Base-by-base conservation (phyloP, 2,113 vertebrate genomes). In the Gadus chalcogrammus region DNA sequence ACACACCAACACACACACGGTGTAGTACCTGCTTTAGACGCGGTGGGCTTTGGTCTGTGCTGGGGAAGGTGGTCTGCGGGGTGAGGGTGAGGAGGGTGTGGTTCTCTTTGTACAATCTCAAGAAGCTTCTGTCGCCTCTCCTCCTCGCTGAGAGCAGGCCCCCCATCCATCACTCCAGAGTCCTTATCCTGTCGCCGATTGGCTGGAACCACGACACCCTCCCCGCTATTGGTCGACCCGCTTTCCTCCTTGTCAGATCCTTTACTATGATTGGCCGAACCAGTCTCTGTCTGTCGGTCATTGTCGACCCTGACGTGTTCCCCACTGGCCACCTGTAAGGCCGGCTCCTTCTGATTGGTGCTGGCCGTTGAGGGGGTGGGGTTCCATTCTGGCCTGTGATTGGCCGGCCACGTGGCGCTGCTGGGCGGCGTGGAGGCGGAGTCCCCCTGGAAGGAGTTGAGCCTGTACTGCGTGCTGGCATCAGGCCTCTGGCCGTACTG, bases 1-100 rank as follows among this genome's bases (percentile, higher is more conserved):
- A 48, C 42, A 48, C 42, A 48, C 42, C 5, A 11, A 53, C 42
- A 56, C 12, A 28, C 42, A 27, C 20, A 56, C 9, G 16, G 8
- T 48, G 42, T 48, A 9, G 42, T 82, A 91, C 91, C 90, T 89
- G 86, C 64, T 86, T 63, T 80, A 38, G 79, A 56, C 55, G 84
- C 48, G 22, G 82, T 86, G 3, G 82, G 79, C 68, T 87, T 85
- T 70, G 86, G 82, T 80, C 78, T 79, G 48, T 84, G 85, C 65
- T 86, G 83, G 65, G 83, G 87, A 82, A 77, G 88, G 55, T 58
- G 55, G 61, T 48, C 15, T 16, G 48, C 5, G 28, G 12, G 82
- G 0, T 70, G 82, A 78, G 81, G 63, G 67, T 12, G 58, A 20
- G 12, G 52, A 38, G 8, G 61, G 5, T 72, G 82, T 63, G 81